Evolutionary conservation across 2,797 vertebrate species (phyloP).

Genomic region (Tapera naevia): DNA sequence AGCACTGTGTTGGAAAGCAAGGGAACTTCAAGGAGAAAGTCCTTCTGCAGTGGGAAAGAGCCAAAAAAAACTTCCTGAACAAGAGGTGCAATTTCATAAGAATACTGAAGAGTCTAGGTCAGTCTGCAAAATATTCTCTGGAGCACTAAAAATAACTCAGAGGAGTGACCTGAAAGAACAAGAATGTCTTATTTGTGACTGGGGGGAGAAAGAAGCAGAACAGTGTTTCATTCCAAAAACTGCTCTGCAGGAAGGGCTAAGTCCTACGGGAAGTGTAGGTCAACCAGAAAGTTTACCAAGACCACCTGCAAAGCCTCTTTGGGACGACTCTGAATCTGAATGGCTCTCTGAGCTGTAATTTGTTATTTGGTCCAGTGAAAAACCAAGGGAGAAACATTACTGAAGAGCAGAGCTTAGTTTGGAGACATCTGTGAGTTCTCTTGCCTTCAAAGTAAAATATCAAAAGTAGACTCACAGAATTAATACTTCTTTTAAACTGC

Average conservation of each 20-base stretch:
- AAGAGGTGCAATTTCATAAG: not conserved
- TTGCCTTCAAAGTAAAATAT: not conserved
- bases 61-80: not conserved
- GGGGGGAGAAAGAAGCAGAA: not conserved
- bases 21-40: not conserved
- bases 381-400: not conserved
- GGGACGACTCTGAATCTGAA: not conserved
- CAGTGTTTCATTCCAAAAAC: not conserved
- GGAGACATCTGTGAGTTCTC: not conserved
- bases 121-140: not conserved
- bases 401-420: not conserved
- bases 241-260: not conserved
- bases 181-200: not conserved
- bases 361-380: not conserved
- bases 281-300: not conserved
- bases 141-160: not conserved
- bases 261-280: not conserved
- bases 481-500: not conserved
- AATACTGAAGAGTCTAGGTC: not conserved
- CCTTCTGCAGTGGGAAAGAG: not conserved
- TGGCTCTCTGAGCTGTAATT: not conserved
- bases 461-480: not conserved
- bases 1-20: not conserved
- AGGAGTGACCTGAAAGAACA: not conserved
- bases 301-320: not conserved